phyloP scores from a whole-genome alignment of 2,797 vertebrate species.

The Remorina albescens region DNA sequence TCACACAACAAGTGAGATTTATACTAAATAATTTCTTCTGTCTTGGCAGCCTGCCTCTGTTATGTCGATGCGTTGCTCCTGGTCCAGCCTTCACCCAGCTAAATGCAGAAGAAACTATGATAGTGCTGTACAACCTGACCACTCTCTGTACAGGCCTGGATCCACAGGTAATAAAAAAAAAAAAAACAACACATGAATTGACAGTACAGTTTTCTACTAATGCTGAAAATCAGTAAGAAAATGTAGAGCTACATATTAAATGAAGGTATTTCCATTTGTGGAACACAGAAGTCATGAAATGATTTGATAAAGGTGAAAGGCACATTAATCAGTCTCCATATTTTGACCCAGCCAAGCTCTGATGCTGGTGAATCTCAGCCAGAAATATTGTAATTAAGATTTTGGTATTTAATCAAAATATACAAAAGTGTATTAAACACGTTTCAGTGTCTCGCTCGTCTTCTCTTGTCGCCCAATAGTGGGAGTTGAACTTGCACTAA shows the following conservation, averaged over 20 bases:
- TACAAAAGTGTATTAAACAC: too few relatives aligned
- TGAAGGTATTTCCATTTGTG: neutral
- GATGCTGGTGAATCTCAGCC: too few relatives aligned
- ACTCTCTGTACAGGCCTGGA: constrained; percentile 60
- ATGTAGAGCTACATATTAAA: too few relatives aligned
- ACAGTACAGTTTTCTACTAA: neutral
- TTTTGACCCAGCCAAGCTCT: too few relatives aligned
- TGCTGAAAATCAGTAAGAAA: too few relatives aligned
- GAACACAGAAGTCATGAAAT: neutral
- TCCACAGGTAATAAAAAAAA: constrained; percentile 64
- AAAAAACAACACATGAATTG: neutral
- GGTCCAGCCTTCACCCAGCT: constrained; percentile 71
- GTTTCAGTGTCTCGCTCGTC: too few relatives aligned
- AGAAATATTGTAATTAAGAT: too few relatives aligned
- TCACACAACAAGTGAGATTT: neutral
- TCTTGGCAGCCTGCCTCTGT: constrained; percentile 74
- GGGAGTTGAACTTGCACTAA: too few relatives aligned
- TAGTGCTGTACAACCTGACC: constrained; percentile 60
- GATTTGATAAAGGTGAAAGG: neutral
- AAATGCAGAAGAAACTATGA: constrained; percentile 18
- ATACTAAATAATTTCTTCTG: neutral
- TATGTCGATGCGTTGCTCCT: constrained; percentile 69
- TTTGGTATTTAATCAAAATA: too few relatives aligned
- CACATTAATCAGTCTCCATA: neutral
- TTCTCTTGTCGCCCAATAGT: too few relatives aligned